A percentile compares a stretch with the other conserved stretches of the same genome.
Evolutionary conservation across 2,797 vertebrate genomes (phyloP).

Genomic region (Toxotes lorentzi): DNA sequence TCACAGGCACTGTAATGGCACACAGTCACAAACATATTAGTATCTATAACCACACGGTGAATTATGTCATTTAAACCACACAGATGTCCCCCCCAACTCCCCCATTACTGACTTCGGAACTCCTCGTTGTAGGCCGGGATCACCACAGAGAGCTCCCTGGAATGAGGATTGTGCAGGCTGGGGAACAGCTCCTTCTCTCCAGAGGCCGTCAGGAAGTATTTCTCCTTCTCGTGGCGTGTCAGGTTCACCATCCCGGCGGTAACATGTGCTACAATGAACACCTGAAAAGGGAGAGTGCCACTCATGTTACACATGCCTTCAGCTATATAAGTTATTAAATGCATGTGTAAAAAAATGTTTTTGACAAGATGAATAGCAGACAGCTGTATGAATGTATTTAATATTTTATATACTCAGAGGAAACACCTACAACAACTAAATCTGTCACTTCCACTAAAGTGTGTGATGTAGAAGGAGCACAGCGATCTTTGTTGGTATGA

Average conservation of each 20-base stretch:
- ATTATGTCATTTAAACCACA: not conserved
- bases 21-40: constrained; percentile 17
- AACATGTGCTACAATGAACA: constrained; percentile 86
- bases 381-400: not conserved
- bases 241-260: constrained; percentile 87
- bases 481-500: not conserved
- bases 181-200: constrained; percentile 86
- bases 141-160: constrained; percentile 91
- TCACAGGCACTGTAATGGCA: constrained; percentile 90
- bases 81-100: not conserved
- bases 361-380: not conserved
- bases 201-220: constrained; percentile 84
- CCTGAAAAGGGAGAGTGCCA: constrained; percentile 73
- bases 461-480: not conserved
- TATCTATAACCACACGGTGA: not conserved
- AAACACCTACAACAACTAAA: not conserved
- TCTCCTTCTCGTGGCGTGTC: constrained; percentile 87
- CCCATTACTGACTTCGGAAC: constrained; percentile 88
- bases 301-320: not conserved
- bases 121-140: constrained; percentile 97
- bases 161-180: constrained; percentile 88
- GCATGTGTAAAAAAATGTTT: not conserved
- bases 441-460: not conserved
- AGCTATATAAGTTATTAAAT: not conserved
- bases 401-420: not conserved